A percentile compares a stretch with the other conserved stretches of the same genome.
Evolutionary conservation across 2,888 invertebrate genomes (phyloP).

Genomic region (Pediacus dermestoides): DNA sequence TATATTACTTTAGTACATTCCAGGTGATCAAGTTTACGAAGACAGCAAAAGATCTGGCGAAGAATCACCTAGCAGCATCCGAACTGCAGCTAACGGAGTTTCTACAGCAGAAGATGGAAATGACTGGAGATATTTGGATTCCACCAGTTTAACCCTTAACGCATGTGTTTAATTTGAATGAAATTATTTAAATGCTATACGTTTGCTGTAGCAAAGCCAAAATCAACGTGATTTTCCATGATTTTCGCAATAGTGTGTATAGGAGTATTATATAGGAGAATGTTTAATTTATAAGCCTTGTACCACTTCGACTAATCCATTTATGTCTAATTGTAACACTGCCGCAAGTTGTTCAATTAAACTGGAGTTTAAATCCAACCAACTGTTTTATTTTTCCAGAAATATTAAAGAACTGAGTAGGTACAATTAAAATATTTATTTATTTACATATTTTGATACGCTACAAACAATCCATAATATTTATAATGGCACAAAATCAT

Average conservation of each 20-base stretch:
- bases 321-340: too few relatives aligned
- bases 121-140: conserved; percentile 55
- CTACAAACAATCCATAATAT: conserved; percentile 35
- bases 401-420: conserved; percentile 4
- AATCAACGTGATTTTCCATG: too few relatives aligned
- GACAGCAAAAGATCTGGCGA: conserved; percentile 51
- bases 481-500: conserved; percentile 40
- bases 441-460: conserved; percentile 29
- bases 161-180: too few relatives aligned
- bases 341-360: too few relatives aligned
- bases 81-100: conserved; percentile 53
- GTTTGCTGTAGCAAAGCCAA: too few relatives aligned
- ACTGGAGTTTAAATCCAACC: too few relatives aligned
- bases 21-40: conserved; percentile 51
- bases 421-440: conserved; percentile 31
- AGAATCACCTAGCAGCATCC: conserved; percentile 50
- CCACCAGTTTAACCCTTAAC: conserved; percentile 53
- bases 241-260: too few relatives aligned
- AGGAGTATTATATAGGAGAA: too few relatives aligned
- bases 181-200: too few relatives aligned
- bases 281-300: too few relatives aligned
- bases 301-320: too few relatives aligned
- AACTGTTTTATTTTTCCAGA: too few relatives aligned
- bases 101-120: conserved; percentile 48
- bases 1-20: conserved; percentile 13